Percentiles rank a stretch among this genome's conserved stretches.
These are phyloP conservation scores for Exephanes ischioxanthus DNA, from an alignment of 2,888 invertebrate species.

Conservation along the genomic window DNA sequence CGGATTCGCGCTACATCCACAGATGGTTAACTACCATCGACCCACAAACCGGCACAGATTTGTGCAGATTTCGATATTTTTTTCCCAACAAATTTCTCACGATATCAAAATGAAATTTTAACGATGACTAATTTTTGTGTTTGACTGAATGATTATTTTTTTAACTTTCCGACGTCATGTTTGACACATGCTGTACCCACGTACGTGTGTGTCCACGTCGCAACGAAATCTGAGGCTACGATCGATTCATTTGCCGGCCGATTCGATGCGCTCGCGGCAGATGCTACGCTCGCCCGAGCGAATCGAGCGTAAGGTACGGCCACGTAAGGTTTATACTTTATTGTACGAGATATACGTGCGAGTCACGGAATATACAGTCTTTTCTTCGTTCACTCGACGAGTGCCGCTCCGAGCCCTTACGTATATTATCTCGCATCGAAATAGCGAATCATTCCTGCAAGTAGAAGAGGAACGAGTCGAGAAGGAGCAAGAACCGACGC, in stretches of 20 bases:
- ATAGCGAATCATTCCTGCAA: conserved; percentile 79
- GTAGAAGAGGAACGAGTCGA: conserved; percentile 41
- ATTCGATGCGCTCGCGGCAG: conserved; percentile 76
- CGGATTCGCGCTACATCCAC: not conserved
- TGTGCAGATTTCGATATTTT: not conserved
- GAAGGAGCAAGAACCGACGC: conserved; percentile 21
- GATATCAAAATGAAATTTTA: not conserved
- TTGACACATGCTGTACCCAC: not conserved
- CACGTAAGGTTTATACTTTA: conserved; percentile 49
- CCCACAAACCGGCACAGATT: not conserved
- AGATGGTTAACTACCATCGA: not conserved
- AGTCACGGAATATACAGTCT: conserved; percentile 42
- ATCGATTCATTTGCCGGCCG: conserved; percentile 76
- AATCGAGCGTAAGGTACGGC: conserved; percentile 56
- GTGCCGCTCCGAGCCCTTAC: conserved; percentile 21
- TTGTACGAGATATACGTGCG: conserved; percentile 29
- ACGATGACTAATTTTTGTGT: not conserved
- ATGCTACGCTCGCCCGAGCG: conserved; percentile 67
- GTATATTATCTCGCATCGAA: conserved; percentile 67
- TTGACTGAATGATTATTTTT: not conserved
- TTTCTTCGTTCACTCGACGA: conserved; percentile 37
- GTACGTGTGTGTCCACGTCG: conserved; percentile 51
- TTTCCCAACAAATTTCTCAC: not conserved
- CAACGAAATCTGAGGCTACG: conserved; percentile 54
- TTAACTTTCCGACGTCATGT: not conserved